Percentiles rank a stretch among this genome's conserved stretches.
phyloP scores from a whole-genome alignment of 2,113 vertebrate species.

The Hiodon tergisus region DNA sequence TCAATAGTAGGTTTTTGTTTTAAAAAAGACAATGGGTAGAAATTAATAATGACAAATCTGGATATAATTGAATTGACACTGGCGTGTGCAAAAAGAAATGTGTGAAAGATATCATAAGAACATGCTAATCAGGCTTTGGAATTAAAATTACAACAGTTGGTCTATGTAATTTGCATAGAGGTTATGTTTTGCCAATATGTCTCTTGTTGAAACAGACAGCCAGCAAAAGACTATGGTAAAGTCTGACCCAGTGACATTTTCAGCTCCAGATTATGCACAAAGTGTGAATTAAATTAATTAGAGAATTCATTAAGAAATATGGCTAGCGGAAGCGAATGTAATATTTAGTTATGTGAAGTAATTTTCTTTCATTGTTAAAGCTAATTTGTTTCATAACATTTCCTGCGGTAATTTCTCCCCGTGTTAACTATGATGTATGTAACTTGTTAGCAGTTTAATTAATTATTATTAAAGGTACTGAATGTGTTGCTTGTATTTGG shows the following conservation, averaged over 20 bases:
- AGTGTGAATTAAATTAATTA: constrained; percentile 89
- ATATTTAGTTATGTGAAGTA: constrained; percentile 77
- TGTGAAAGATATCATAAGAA: constrained; percentile 54
- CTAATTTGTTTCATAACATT: constrained; percentile 87
- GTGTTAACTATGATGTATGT: constrained; percentile 78
- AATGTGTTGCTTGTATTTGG: constrained; percentile 75
- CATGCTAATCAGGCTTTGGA: constrained; percentile 44
- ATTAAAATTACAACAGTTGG: constrained; percentile 63
- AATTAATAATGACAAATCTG: constrained; percentile 24
- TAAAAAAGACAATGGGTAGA: constrained; percentile 24
- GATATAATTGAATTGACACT: constrained; percentile 43
- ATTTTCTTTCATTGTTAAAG: constrained; percentile 84
- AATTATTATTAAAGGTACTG: constrained; percentile 85
- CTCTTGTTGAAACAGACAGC: constrained; percentile 74
- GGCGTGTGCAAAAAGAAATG: constrained; percentile 47
- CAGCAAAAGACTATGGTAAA: constrained; percentile 71
- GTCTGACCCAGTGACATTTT: constrained; percentile 79
- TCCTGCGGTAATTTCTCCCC: constrained; percentile 73
- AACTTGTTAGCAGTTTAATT: constrained; percentile 93
- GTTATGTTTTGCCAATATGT: constrained; percentile 77
- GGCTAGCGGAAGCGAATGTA: constrained; percentile 71
- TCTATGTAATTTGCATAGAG: constrained; percentile 70
- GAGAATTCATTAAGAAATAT: constrained; percentile 82
- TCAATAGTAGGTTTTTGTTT: constrained; percentile 25
- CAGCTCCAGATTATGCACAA: constrained; percentile 85